Percentiles rank a stretch among this genome's conserved stretches.
phyloP scores from a whole-genome alignment of 2,888 invertebrate species.

The Beris chalybata region DNA sequence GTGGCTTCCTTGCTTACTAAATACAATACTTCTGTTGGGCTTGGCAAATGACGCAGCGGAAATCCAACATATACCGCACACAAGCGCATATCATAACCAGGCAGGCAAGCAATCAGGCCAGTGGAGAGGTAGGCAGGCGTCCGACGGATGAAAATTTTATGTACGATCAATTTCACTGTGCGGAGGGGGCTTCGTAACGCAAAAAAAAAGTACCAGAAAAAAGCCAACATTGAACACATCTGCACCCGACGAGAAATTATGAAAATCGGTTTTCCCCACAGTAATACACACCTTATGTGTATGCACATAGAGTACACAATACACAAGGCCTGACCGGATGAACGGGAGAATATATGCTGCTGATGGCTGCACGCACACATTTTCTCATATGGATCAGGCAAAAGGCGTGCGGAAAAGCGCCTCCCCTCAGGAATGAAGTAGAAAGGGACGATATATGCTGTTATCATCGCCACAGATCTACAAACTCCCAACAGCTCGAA shows the following conservation, averaged over 20 bases:
- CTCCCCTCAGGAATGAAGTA: neutral
- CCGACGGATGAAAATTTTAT: conserved; percentile 3
- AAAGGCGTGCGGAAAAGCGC: conserved; percentile 6
- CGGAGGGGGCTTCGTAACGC: neutral
- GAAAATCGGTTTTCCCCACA: conserved; percentile 22
- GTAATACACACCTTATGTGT: conserved; percentile 7
- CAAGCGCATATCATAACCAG: conserved; percentile 8
- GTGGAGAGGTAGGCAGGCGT: neutral
- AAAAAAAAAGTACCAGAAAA: neutral
- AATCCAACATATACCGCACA: conserved; percentile 33
- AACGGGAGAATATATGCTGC: neutral
- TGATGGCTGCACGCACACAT: neutral
- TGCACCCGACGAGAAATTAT: conserved; percentile 9
- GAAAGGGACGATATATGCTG: too few relatives aligned
- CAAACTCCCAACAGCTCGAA: too few relatives aligned
- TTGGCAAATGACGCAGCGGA: conserved; percentile 41
- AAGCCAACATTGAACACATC: conserved; percentile 17
- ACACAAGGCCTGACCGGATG: neutral
- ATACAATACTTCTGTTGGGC: conserved; percentile 31
- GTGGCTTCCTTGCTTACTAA: conserved; percentile 31
- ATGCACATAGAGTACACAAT: neutral
- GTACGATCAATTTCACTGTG: conserved; percentile 12
- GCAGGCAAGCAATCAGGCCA: neutral
- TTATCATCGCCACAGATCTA: too few relatives aligned
- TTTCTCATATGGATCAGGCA: neutral